Evolutionary conservation across 2,888 invertebrate genomes (phyloP), one percentile per base, ranked within the genome.

Genomic region (Graphium colonna): DNA sequence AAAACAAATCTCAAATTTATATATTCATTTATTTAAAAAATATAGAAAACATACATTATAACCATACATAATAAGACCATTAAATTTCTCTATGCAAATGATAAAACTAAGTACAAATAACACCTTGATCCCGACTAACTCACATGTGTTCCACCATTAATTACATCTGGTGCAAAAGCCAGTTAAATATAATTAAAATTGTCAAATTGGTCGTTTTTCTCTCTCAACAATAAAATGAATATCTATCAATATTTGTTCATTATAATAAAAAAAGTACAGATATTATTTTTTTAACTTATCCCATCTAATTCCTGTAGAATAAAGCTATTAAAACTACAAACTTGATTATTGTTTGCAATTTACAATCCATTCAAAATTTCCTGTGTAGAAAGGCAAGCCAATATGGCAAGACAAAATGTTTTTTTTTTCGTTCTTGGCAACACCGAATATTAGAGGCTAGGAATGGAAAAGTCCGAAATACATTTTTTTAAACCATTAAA

Each of bases 1-100:
- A n/a, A n/a, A n/a, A 31, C 36, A 13, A 40, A 31, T 38, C n/a
- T n/a, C n/a, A n/a, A n/a, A n/a, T n/a, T n/a, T n/a, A n/a, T 43
- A 36, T 8, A 39, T 42, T 67, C 69, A 67, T 77, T 77, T 75
- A 75, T 68, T 68, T 65, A 68, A 69, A 72, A 73, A 73, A 71
- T 77, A 75, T 66, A 71, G 71, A 76, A 75, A 62, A 64, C 63
- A 67, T 63, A 68, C 54, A 64, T 58, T 57, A 59, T 63, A 67
- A 65, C 61, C 60, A 57, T 61, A 63, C 47, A 57, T 56, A 60
- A 61, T 62, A 63, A 63, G 62, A 65, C 64, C 66, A 57, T 60
- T 39, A 21, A 59, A 58, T 55, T 55, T 51, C 46, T 57, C 55
- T 63, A 62, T 41, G 36, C 41, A 21, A 21, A 52, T 58, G 61